These are phyloP conservation scores for Drymodes brunneopygia DNA, from an alignment of 2,113 vertebrate genomes.

Conservation along the genomic window DNA sequence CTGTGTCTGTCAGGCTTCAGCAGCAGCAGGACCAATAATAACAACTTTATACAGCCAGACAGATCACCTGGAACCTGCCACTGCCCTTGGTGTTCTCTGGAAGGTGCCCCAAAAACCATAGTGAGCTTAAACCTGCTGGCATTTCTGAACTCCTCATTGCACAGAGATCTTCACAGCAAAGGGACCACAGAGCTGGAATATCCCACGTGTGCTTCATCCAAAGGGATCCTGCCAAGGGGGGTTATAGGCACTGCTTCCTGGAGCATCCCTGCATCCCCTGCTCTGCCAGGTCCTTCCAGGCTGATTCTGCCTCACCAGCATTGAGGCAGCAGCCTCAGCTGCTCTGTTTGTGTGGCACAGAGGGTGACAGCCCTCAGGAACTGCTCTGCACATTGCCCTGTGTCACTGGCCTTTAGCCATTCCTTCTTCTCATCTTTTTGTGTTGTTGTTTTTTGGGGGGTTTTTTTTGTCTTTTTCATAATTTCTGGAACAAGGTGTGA, in stretches of 20 bases:
- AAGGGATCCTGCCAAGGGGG: not conserved
- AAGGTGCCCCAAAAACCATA: not conserved
- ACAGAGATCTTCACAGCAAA: not conserved
- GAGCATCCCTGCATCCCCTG: not conserved
- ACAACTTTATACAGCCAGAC: not conserved
- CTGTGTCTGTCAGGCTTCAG: not conserved
- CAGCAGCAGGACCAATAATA: not conserved
- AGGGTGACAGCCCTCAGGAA: not conserved
- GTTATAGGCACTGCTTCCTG: not conserved
- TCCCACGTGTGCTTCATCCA: not conserved
- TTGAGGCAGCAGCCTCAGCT: fast-evolving
- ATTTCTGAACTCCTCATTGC: not conserved
- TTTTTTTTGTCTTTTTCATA: not conserved
- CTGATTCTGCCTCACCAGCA: not conserved
- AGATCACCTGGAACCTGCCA: not conserved
- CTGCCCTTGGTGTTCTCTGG: not conserved
- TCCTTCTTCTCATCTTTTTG: not conserved
- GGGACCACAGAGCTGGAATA: not conserved
- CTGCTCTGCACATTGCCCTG: not conserved
- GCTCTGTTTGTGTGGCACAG: not conserved
- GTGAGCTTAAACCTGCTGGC: not conserved
- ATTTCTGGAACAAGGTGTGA: not conserved
- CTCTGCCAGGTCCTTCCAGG: not conserved
- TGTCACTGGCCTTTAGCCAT: not conserved
- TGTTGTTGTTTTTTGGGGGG: fast-evolving